Percentiles rank a stretch among this genome's conserved stretches.
Conservation (phyloP, 2,113 vertebrate genomes). For the Gyps fulvus region DNA sequence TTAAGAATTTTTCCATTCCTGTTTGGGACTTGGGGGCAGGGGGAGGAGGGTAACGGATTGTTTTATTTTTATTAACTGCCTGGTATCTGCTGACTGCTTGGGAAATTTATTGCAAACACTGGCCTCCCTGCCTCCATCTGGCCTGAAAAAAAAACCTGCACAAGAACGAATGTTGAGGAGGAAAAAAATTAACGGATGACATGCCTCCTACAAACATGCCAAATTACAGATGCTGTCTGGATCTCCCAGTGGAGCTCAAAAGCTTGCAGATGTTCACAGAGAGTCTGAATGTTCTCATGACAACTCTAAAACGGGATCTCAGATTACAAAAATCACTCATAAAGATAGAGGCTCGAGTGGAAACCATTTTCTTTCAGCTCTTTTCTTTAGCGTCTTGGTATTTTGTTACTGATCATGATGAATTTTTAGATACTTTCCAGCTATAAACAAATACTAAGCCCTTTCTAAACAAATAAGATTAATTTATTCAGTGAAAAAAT, state of each 20-base stretch:
- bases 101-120: background rate
- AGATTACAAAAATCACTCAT: conserved; percentile 42
- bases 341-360: background rate
- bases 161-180: background rate
- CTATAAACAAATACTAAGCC: background rate
- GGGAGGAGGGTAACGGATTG: background rate
- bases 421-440: background rate
- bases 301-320: conserved; percentile 9
- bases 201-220: conserved; percentile 3
- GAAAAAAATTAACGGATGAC: background rate
- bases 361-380: conserved; percentile 37
- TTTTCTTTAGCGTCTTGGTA: background rate
- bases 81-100: background rate
- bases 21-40: background rate
- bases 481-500: background rate
- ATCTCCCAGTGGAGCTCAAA: background rate
- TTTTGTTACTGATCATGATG: background rate
- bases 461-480: background rate
- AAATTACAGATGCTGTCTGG: conserved; percentile 20
- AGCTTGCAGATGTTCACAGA: conserved; percentile 37
- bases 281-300: conserved; percentile 29
- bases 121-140: background rate
- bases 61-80: conserved; percentile 30
- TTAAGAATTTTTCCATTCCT: conserved; percentile 53
- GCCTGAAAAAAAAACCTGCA: background rate